Percentiles rank a stretch among this genome's conserved stretches.
phyloP scores from a whole-genome alignment of 2,113 vertebrate genomes.

The Callorhinus ursinus region DNA sequence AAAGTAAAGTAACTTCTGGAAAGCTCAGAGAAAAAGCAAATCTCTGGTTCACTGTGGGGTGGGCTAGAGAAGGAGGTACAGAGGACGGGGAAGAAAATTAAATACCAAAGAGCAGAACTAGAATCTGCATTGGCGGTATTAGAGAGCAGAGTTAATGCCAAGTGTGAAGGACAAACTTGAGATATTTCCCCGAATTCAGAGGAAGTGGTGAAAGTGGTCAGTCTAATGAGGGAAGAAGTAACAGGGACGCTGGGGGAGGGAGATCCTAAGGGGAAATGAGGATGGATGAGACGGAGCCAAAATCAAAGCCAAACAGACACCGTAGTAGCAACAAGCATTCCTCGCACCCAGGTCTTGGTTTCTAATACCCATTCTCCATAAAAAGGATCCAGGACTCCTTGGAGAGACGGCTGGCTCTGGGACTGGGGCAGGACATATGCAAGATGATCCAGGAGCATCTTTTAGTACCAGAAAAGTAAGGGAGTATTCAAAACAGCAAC shows the following conservation, averaged over 20 bases:
- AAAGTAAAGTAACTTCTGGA: neutral
- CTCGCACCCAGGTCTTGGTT: neutral
- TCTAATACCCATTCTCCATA: neutral
- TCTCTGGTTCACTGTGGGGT: neutral
- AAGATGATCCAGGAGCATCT: neutral
- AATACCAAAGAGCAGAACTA: neutral
- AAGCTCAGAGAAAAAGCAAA: neutral
- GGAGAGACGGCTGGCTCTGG: neutral
- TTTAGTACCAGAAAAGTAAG: neutral
- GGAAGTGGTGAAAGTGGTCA: constrained; percentile 41
- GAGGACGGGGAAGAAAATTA: neutral
- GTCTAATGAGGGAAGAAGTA: neutral
- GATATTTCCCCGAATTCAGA: neutral
- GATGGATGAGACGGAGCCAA: neutral
- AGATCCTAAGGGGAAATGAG: neutral
- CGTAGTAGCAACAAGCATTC: neutral
- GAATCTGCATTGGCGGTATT: neutral
- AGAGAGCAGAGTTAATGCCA: neutral
- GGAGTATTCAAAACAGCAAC: neutral
- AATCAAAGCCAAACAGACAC: neutral
- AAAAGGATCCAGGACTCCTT: neutral
- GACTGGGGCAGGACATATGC: neutral
- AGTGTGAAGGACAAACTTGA: neutral
- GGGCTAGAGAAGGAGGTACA: neutral
- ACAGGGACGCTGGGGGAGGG: neutral